These are phyloP conservation scores for Scatophagus argus DNA, from an alignment of 2,113 vertebrate species.

Conservation along the genomic window DNA sequence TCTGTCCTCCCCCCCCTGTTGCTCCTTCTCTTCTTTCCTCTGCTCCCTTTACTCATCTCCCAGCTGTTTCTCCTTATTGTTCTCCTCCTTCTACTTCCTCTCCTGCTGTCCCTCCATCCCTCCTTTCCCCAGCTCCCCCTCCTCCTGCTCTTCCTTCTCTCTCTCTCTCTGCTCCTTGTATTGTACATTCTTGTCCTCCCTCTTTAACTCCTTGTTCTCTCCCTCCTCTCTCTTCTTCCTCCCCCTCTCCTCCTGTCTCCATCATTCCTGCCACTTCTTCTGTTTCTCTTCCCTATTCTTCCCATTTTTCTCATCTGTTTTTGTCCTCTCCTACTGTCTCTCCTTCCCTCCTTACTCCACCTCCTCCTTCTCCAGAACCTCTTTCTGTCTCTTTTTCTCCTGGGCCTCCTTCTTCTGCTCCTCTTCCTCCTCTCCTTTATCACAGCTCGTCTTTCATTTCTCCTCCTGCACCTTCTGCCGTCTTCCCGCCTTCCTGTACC, in stretches of 20 bases:
- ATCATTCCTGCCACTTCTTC: not conserved
- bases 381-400: too few species aligned
- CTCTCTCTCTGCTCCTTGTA: not conserved
- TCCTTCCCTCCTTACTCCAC: not conserved
- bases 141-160: not conserved
- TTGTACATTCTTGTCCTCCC: not conserved
- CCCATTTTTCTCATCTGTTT: not conserved
- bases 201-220: not conserved
- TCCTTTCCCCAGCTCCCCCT: too few species aligned
- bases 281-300: not conserved
- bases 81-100: not conserved
- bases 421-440: not conserved
- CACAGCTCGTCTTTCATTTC: not conserved
- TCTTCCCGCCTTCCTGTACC: too few species aligned
- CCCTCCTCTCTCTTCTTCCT: not conserved
- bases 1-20: not conserved
- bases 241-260: not conserved
- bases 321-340: not conserved
- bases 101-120: too few species aligned
- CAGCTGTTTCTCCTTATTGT: not conserved
- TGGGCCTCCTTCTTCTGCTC: not conserved
- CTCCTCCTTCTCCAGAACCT: not conserved
- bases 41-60: not conserved
- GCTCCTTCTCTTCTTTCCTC: not conserved
- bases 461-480: not conserved